Percentiles rank a stretch among this genome's conserved stretches.
Conservation (phyloP, 2,888 invertebrate species). For the Diarsia rubi region DNA sequence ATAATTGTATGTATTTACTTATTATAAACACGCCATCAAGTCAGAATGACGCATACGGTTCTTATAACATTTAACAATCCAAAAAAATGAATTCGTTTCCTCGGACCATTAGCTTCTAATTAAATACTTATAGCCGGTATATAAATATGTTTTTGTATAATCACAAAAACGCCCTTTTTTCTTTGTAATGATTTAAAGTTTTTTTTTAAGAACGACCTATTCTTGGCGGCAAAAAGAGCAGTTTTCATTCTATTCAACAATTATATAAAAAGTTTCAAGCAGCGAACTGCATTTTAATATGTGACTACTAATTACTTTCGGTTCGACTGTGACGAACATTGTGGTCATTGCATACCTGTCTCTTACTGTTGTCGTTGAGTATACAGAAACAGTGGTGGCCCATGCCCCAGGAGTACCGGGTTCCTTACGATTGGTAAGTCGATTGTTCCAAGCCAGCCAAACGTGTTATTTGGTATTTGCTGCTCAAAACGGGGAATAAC, state of each 20-base stretch:
- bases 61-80: conserved; percentile 5
- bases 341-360: background rate
- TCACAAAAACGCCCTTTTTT: conserved; percentile 41
- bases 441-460: background rate
- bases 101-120: conserved; percentile 52
- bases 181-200: conserved; percentile 14
- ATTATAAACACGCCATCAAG: conserved; percentile 37
- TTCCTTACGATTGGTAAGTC: background rate
- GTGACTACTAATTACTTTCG: background rate
- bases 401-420: background rate
- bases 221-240: background rate
- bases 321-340: background rate
- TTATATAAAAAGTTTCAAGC: background rate
- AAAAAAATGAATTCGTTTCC: conserved; percentile 49
- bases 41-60: conserved; percentile 31
- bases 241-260: background rate
- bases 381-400: background rate
- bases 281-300: background rate
- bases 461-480: background rate
- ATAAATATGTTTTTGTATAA: conserved; percentile 24
- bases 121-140: conserved; percentile 23
- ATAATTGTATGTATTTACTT: conserved; percentile 37
- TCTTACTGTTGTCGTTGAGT: background rate
- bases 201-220: background rate
- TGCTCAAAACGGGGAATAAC: background rate